A percentile compares a stretch with the other conserved stretches of the same genome.
Conservation (phyloP, 2,113 vertebrate genomes). For the Athene cunicularia region DNA sequence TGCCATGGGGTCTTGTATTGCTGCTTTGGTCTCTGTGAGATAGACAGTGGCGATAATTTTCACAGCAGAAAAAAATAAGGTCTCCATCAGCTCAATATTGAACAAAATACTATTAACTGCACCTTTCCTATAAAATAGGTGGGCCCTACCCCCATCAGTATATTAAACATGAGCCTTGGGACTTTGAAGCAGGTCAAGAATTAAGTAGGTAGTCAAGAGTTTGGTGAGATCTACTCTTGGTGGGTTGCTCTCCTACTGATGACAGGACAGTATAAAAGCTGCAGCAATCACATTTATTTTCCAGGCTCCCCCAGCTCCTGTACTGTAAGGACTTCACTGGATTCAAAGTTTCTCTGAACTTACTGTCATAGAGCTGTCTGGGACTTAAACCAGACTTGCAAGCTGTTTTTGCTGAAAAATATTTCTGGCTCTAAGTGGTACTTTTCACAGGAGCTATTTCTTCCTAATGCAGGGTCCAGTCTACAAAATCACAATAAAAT, state of each 20-base stretch:
- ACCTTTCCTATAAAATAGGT: not conserved
- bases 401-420: slow-evolving; percentile 2
- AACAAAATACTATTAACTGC: not conserved
- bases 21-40: not conserved
- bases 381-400: not conserved
- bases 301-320: not conserved
- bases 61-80: not conserved
- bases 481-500: slow-evolving; percentile 45
- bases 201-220: not conserved
- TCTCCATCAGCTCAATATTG: not conserved
- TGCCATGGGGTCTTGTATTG: not conserved
- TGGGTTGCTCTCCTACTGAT: not conserved
- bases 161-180: not conserved
- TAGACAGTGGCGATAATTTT: not conserved
- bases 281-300: not conserved
- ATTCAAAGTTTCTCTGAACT: slow-evolving; percentile 15
- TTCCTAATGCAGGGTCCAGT: slow-evolving; percentile 42
- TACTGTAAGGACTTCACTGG: not conserved
- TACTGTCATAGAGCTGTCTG: not conserved
- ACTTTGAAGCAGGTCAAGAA: not conserved
- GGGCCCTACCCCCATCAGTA: not conserved
- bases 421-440: slow-evolving; percentile 36
- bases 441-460: slow-evolving; percentile 48
- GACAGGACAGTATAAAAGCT: not conserved
- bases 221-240: not conserved